Conservation (phyloP, 2,797 vertebrate species). For the Oreonectes daqikongensis region DNA sequence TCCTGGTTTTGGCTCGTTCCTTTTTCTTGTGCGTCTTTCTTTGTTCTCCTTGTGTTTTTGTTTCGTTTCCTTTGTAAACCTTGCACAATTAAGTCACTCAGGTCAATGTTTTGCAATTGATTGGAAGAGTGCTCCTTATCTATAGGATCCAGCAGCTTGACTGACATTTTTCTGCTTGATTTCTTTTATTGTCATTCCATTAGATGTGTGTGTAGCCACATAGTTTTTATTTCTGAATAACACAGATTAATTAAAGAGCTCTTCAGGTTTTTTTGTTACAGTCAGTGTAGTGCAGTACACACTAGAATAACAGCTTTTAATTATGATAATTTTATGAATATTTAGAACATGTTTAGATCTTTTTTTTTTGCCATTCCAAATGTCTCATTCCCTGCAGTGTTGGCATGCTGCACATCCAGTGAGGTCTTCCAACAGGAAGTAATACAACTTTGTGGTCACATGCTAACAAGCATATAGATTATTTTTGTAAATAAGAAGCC, state of each 20-base stretch:
- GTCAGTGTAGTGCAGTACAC: neutral
- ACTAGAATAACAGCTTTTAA: neutral
- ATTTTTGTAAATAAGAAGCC: conserved; percentile 38
- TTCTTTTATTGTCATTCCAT: conserved; percentile 30
- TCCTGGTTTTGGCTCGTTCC: too few relatives aligned
- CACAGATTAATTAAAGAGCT: neutral
- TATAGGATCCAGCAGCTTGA: too few relatives aligned
- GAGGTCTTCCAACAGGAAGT: neutral
- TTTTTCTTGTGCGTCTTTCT: too few relatives aligned
- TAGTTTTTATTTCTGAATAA: neutral
- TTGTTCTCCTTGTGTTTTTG: too few relatives aligned
- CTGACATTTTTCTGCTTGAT: neutral
- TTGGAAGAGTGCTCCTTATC: too few relatives aligned
- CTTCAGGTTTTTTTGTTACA: neutral
- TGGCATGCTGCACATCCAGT: neutral
- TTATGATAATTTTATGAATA: neutral
- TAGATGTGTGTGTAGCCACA: conserved; percentile 1
- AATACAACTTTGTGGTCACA: neutral
- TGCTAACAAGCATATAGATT: neutral
- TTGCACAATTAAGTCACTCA: too few relatives aligned
- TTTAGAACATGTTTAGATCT: neutral
- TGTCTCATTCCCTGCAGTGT: neutral
- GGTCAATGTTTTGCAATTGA: too few relatives aligned
- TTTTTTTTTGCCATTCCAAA: neutral
- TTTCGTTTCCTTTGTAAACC: too few relatives aligned